Conservation (phyloP, 2,113 vertebrate species). For the Erinaceus europaeus region DNA sequence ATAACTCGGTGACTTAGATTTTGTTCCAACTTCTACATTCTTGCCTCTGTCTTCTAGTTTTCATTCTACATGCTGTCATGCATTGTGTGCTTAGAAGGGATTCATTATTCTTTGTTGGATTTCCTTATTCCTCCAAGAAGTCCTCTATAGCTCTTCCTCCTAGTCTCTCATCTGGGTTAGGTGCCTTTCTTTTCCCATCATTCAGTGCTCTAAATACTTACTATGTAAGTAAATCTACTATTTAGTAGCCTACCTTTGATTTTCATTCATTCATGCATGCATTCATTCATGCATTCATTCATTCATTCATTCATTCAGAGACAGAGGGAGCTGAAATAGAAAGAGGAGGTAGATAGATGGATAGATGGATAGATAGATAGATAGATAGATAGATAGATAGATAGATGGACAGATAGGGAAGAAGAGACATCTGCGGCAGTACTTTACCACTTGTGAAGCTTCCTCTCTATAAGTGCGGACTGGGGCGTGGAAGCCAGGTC, state of each 20-base stretch:
- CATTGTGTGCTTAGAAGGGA: neutral
- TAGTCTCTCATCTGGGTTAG: neutral
- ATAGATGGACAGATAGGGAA: too few species aligned
- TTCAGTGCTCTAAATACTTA: neutral
- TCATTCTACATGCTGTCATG: neutral
- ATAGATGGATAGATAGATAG: too few species aligned
- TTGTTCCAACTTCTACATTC: neutral
- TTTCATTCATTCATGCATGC: too few species aligned
- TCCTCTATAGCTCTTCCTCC: neutral
- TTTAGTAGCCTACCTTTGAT: neutral
- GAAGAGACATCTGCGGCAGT: too few species aligned
- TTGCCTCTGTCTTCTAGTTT: neutral
- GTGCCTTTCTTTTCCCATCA: neutral
- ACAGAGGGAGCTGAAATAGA: too few species aligned
- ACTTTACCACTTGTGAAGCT: too few species aligned
- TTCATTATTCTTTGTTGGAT: neutral
- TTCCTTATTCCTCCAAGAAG: neutral
- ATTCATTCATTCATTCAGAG: too few species aligned
- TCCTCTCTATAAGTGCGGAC: too few species aligned
- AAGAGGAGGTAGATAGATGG: too few species aligned
- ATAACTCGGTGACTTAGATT: neutral
- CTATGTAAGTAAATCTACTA: neutral
- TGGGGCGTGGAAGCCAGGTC: too few species aligned
- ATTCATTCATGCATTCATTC: too few species aligned
- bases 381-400: too few species aligned